Conservation (phyloP, 1,140 invertebrate genomes). For the Ceratina australensis region DNA sequence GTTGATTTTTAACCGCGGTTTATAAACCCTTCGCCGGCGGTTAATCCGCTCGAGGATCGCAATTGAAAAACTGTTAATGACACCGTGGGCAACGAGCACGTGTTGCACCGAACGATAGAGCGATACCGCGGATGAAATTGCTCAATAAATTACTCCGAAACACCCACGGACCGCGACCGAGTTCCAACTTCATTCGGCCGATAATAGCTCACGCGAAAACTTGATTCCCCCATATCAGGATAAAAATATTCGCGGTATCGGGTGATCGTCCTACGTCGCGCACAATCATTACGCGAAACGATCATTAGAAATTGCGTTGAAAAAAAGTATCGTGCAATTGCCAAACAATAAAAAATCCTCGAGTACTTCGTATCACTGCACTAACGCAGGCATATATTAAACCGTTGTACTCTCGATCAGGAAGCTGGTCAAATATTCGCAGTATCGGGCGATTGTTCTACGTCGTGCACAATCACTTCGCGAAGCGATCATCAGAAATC, state of each 20-base stretch:
- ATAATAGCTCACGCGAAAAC: constrained; percentile 29
- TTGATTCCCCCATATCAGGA: constrained; percentile 19
- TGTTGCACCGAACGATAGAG: constrained; percentile 15
- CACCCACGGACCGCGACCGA: neutral
- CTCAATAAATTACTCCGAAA: constrained; percentile 27
- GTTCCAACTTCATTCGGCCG: constrained; percentile 27
- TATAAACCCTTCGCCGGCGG: neutral
- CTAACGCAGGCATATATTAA: neutral
- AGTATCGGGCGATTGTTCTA: too few relatives aligned
- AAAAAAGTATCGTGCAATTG: too few relatives aligned
- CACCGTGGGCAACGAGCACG: constrained; percentile 28
- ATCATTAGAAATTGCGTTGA: neutral
- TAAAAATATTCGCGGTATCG: constrained; percentile 8
- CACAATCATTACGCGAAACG: too few relatives aligned
- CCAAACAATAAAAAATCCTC: too few relatives aligned
- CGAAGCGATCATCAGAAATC: neutral
- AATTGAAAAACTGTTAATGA: constrained; percentile 32
- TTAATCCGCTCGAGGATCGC: neutral
- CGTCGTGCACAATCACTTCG: too few relatives aligned
- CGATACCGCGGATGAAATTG: constrained; percentile 30
- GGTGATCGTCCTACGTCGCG: too few relatives aligned
- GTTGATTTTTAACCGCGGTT: neutral
- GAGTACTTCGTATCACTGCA: too few relatives aligned
- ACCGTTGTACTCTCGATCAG: neutral
- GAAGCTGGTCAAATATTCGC: constrained; percentile 1